phyloP scores from a whole-genome alignment of 2,113 vertebrate genomes.

The Callionymus lyra region DNA sequence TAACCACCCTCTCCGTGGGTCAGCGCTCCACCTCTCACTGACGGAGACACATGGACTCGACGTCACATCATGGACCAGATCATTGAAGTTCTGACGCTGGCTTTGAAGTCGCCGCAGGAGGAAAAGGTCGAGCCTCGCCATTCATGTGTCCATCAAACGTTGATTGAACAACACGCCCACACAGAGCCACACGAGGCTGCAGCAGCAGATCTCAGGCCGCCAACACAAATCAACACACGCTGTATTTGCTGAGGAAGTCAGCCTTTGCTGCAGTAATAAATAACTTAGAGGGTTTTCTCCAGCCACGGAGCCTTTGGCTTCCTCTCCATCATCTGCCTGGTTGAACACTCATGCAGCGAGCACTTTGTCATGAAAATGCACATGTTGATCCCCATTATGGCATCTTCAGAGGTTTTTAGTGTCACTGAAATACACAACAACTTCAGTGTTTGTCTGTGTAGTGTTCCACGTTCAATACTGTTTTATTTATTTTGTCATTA shows the following conservation, averaged over 20 bases:
- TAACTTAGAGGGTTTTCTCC: conserved; percentile 59
- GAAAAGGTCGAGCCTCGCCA: neutral
- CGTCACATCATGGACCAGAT: neutral
- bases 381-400: conserved; percentile 15
- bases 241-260: conserved; percentile 44
- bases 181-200: neutral
- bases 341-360: conserved; percentile 35
- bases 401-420: too few species aligned
- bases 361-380: conserved; percentile 17
- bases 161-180: conserved; percentile 5
- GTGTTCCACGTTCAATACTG: too few species aligned
- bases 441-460: neutral
- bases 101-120: conserved; percentile 13
- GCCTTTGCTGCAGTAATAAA: conserved; percentile 66
- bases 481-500: too few species aligned
- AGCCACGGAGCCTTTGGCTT: conserved; percentile 50
- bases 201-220: conserved; percentile 9
- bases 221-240: conserved; percentile 16
- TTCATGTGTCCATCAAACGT: conserved; percentile 15
- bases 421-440: too few species aligned
- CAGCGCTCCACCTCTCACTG: too few species aligned
- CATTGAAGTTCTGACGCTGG: conserved; percentile 2
- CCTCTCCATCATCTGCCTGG: conserved; percentile 55
- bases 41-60: too few species aligned
- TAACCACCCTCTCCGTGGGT: too few species aligned